Base-by-base conservation (phyloP, 2,113 vertebrate species). In the Spilogale gracilis region DNA sequence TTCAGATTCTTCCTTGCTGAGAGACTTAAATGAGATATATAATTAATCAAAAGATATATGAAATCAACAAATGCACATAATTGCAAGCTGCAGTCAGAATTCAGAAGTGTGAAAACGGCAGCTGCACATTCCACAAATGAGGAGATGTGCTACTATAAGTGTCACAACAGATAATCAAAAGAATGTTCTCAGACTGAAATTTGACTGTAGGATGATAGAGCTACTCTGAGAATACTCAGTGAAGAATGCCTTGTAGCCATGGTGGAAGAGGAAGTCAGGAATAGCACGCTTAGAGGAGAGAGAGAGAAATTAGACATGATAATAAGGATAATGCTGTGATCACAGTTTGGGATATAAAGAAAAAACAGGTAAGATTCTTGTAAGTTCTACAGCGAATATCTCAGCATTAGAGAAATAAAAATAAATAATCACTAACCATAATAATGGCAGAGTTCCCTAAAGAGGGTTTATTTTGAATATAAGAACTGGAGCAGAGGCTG, bases 341-440 rank as follows among this genome's bases (percentile, higher is more conserved):
- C 65, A 74, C 2, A 84, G 50, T 27, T 69, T 80, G 14, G 14
- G 4, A 74, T 73, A 94, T 14, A 96, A 89, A 85, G 25, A 89
- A 74, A 83, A 69, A 50, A 10, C 45, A 88, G 61, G 6, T 16
- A 78, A 54, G 23, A 32, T 6, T 38, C 32, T 54, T 69, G 0
- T 38, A 78, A 78, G 21, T n/a, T 65, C 20, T 10, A 65, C 3
- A 79, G 17, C 6, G 54, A 91, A 23, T 65, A 85, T n/a, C 16
- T 84, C 20, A 71, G 9, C 27, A 45, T 73, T 74, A 73, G 63
- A 76, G 76, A 50, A 92, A 56, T 16, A 81, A 71, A 96, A 78
- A 83, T 65, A 4, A 1, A 85, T 74, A 74, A 69, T 76, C 18
- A 87, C 10, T 93, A 52, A 16, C 0, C 0, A 5, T 52, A 18